Evolutionary conservation across 2,888 invertebrate species (phyloP), one percentile per base, ranked within the genome.

Genomic region (Drosophila glabriapex): DNA sequence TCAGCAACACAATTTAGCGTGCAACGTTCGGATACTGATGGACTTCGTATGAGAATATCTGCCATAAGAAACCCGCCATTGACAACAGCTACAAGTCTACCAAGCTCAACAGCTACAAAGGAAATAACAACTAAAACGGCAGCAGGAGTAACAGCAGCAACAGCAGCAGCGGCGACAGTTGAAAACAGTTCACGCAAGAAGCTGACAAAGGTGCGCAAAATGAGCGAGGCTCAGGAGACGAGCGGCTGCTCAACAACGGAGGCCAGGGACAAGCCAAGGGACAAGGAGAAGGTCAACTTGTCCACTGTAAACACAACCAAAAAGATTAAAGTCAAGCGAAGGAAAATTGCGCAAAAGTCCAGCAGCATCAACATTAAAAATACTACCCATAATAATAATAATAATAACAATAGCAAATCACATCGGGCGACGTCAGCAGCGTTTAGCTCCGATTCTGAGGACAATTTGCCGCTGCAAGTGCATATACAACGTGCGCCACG

Each of bases 31-130:
- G 93, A 93, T 78, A 90, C 90, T 22, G 93, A 91, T 83, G 93
- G 93, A 43, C 84, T 93, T 41, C 92, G 94, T 58, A 93, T 93
- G 93, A 93, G 91, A 91, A 93, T 93, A 68, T 93, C 94, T 19
- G 93, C 93, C 22, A 93, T 93, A 70, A 73, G 74, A 54, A 79
- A 76, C 69, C 81, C 71, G 67, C 69, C 77, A 67, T 35, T 35
- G 56, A 73, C 64, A 71, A 33, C 64, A 59, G 49, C 72, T 53
- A 49, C 76, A 49, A 73, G 53, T 56, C 31, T 68, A 50, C 33
- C 43, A 39, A 69, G 46, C 37, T 59, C 53, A 56, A 19, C 33
- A 43, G 52, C 50, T n/a, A 65, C 52, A 37, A 76, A 61, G 29
- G 55, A 39, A 22, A 25, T 28, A 52, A 12, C 22, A 19, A 50